phyloP scores from a whole-genome alignment of 2,888 invertebrate genomes.

The Acanthosepion pharaonis region DNA sequence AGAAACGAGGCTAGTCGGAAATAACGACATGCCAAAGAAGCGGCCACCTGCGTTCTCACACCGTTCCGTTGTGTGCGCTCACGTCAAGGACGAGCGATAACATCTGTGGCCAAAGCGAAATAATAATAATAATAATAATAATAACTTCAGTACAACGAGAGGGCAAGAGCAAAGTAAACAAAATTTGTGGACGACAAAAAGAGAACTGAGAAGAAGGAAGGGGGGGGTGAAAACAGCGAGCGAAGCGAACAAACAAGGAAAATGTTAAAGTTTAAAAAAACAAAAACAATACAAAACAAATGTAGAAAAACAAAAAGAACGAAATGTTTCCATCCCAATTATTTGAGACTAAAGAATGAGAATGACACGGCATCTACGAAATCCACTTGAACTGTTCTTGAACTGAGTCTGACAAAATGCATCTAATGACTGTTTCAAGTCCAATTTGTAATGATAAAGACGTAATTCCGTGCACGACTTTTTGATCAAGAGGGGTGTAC shows the following conservation, averaged over 20 bases:
- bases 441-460: slow-evolving; percentile 18
- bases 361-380: neutral
- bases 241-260: no score
- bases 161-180: no score
- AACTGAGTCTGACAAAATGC: neutral
- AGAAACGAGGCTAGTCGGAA: neutral
- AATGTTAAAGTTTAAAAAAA: no score
- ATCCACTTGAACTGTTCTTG: neutral
- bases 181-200: no score
- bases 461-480: neutral
- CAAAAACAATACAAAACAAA: no score
- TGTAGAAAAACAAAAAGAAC: no score
- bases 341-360: slow-evolving; percentile 11
- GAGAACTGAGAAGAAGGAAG: no score
- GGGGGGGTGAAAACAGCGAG: no score
- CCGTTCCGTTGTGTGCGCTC: neutral
- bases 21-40: neutral
- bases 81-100: neutral
- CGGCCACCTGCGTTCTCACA: slow-evolving; percentile 13
- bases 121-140: neutral
- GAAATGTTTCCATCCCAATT: neutral
- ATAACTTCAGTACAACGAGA: no score
- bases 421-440: neutral
- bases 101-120: neutral
- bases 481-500: neutral